These are phyloP conservation scores for Pseudorhombus dupliciocellatus DNA, from an alignment of 2,113 vertebrate species.

Conservation along the genomic window DNA sequence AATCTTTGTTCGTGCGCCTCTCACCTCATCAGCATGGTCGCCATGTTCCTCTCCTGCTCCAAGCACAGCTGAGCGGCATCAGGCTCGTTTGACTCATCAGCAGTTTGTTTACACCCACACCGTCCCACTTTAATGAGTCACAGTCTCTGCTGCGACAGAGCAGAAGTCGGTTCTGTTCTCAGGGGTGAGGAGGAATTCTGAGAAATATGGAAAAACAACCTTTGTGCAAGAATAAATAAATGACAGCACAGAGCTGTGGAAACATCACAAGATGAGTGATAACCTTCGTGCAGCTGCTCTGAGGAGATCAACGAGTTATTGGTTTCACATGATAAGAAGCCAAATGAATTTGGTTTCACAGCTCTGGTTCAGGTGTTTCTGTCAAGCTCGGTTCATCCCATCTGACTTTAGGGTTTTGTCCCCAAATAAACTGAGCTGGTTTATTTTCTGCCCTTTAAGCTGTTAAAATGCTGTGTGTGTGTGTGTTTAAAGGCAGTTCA, in stretches of 20 bases:
- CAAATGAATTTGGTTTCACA: too few species aligned
- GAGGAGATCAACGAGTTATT: neutral
- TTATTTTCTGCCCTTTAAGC: neutral
- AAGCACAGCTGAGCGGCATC: neutral
- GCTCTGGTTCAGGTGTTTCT: too few species aligned
- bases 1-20: neutral
- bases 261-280: neutral
- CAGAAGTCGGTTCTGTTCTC: neutral
- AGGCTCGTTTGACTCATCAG: neutral
- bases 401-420: neutral
- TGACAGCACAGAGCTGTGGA: neutral
- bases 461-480: neutral
- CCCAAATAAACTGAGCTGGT: neutral
- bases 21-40: neutral
- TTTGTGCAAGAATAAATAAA: neutral
- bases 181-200: neutral
- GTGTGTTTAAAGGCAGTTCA: constrained; percentile 36
- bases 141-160: neutral
- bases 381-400: neutral
- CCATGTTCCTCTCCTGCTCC: neutral
- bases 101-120: neutral
- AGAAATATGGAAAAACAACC: neutral
- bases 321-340: neutral
- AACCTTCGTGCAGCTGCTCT: too few species aligned
- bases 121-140: neutral